These are phyloP conservation scores for Heliconius hermathena DNA, from an alignment of 1,140 invertebrate genomes.

Conservation along the genomic window DNA sequence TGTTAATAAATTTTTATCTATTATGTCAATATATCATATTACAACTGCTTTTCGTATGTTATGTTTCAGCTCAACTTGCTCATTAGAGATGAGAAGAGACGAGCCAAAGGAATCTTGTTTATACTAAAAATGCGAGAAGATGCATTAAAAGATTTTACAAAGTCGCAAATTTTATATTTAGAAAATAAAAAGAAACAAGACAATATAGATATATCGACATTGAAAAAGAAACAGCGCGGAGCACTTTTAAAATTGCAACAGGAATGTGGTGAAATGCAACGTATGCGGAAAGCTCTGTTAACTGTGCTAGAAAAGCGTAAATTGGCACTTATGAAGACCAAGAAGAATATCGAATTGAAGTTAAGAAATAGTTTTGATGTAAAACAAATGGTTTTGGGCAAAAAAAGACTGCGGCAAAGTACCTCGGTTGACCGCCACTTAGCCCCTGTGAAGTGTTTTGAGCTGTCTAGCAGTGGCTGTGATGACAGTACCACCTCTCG, in stretches of 20 bases:
- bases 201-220: conserved; percentile 70
- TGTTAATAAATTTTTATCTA: not conserved
- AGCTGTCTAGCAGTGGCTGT: conserved; percentile 71
- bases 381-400: conserved; percentile 65
- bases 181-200: conserved; percentile 76
- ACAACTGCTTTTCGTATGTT: not conserved
- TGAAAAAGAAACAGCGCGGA: conserved; percentile 77
- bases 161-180: conserved; percentile 74
- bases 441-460: conserved; percentile 71
- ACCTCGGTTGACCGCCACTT: conserved; percentile 49
- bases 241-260: conserved; percentile 73
- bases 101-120: conserved; percentile 73
- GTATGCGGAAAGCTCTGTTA: conserved; percentile 72
- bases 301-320: conserved; percentile 71
- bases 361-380: conserved; percentile 65
- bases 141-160: conserved; percentile 75
- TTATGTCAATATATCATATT: not conserved
- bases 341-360: conserved; percentile 73
- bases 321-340: conserved; percentile 72
- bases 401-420: conserved; percentile 64
- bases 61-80: conserved; percentile 74
- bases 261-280: conserved; percentile 77
- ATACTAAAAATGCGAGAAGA: conserved; percentile 77
- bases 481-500: conserved; percentile 62
- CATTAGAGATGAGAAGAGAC: conserved; percentile 75